These are phyloP conservation scores for Emydura subglobosa DNA, from an alignment of 2,113 vertebrate species.

Conservation along the genomic window DNA sequence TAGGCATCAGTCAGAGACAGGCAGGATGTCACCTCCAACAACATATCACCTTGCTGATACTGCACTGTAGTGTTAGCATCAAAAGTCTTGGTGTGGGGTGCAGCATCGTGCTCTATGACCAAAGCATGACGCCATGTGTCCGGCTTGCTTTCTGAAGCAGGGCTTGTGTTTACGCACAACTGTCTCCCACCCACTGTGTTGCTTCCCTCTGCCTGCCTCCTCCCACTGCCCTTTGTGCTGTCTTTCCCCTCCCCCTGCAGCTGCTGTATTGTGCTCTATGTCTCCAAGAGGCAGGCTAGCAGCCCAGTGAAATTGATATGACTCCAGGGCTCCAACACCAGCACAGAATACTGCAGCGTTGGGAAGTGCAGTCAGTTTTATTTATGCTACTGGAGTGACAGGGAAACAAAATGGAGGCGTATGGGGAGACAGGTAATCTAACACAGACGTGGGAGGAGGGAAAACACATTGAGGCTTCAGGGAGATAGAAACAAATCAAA, in stretches of 20 bases:
- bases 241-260: background rate
- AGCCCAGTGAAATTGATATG: background rate
- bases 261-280: background rate
- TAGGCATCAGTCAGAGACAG: rapidly evolving
- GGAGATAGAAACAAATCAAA: background rate
- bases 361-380: background rate
- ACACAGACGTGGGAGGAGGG: background rate
- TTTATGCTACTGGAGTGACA: conserved; percentile 14
- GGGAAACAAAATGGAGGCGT: conserved; percentile 20
- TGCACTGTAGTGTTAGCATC: background rate
- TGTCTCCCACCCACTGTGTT: rapidly evolving
- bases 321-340: background rate
- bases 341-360: background rate
- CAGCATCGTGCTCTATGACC: background rate
- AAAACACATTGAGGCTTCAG: rapidly evolving
- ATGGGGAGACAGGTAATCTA: background rate
- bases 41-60: rapidly evolving
- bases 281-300: background rate
- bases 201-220: background rate
- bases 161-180: rapidly evolving
- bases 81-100: background rate
- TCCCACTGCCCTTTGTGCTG: background rate
- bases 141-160: rapidly evolving
- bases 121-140: rapidly evolving
- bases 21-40: rapidly evolving